Conservation (phyloP, 2,888 invertebrate genomes). For the Ophonus ardosiacus region DNA sequence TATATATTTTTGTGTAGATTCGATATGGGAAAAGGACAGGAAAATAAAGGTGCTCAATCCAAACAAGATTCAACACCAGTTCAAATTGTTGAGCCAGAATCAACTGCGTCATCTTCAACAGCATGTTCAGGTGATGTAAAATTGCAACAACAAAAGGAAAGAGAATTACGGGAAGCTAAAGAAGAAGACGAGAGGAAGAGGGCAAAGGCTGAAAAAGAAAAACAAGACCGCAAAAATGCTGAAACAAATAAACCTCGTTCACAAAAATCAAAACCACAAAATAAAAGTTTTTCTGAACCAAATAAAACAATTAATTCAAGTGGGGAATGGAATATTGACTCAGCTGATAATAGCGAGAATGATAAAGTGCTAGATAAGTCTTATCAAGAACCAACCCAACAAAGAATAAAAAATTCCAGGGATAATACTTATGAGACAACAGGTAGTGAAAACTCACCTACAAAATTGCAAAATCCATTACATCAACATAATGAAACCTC, state of each 20-base stretch:
- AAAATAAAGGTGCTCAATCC: neutral
- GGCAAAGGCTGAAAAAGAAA: neutral
- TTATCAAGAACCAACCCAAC: neutral
- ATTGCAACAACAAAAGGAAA: slow-evolving; percentile 40
- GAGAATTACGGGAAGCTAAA: neutral
- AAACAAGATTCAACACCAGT: neutral
- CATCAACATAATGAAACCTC: too few species aligned
- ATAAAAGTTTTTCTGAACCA: neutral
- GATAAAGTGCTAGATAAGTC: neutral
- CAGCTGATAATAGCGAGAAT: neutral
- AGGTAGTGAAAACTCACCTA: too few species aligned
- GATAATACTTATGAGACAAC: too few species aligned
- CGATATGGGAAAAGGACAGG: slow-evolving; percentile 3
- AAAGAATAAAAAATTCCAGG: too few species aligned
- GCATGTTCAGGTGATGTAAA: neutral
- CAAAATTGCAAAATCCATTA: too few species aligned
- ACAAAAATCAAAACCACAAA: neutral
- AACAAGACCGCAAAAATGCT: slow-evolving; percentile 14
- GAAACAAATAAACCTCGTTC: neutral
- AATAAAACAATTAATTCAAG: neutral
- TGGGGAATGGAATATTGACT: slow-evolving; percentile 5
- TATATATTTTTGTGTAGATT: too few species aligned
- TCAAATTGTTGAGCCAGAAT: neutral
- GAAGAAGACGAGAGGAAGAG: slow-evolving; percentile 21
- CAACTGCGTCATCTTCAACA: neutral